These are phyloP conservation scores for Rhegmatorhina hoffmannsi DNA, from an alignment of 2,113 vertebrate species.

Conservation along the genomic window DNA sequence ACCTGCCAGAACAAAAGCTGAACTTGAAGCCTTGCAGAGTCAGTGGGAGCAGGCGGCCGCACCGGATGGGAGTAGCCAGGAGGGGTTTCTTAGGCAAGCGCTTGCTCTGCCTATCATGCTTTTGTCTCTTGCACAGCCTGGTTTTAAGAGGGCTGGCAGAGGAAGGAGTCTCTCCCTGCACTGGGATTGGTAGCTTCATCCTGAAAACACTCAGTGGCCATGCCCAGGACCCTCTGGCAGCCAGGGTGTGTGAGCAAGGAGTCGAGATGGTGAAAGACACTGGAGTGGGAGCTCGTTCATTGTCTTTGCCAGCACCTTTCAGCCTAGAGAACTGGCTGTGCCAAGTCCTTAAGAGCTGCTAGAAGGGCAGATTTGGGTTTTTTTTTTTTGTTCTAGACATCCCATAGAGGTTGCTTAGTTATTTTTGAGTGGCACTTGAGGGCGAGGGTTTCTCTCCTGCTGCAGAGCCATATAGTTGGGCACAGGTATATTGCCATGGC, in stretches of 20 bases:
- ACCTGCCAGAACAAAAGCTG: conserved; percentile 51
- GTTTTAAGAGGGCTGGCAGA: background rate
- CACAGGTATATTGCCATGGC: background rate
- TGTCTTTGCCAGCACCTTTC: background rate
- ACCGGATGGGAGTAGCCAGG: fast-evolving
- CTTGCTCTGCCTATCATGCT: fast-evolving
- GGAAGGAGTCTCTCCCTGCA: background rate
- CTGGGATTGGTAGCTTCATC: background rate
- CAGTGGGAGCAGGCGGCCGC: fast-evolving
- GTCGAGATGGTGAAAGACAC: background rate
- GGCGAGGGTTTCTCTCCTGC: background rate
- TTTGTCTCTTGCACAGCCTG: background rate
- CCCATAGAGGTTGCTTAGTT: background rate
- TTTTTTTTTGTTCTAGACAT: background rate
- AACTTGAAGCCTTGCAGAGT: background rate
- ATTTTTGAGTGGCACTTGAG: background rate
- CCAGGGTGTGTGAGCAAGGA: background rate
- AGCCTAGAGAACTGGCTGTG: background rate
- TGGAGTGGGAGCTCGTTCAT: background rate
- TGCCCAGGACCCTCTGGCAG: background rate
- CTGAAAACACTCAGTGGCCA: background rate
- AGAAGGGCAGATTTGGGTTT: background rate
- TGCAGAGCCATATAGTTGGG: background rate
- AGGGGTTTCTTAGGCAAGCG: background rate
- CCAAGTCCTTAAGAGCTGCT: background rate